Evolutionary conservation across 1,140 invertebrate genomes (phyloP).

Genomic region (Choristoneura fumiferana): DNA sequence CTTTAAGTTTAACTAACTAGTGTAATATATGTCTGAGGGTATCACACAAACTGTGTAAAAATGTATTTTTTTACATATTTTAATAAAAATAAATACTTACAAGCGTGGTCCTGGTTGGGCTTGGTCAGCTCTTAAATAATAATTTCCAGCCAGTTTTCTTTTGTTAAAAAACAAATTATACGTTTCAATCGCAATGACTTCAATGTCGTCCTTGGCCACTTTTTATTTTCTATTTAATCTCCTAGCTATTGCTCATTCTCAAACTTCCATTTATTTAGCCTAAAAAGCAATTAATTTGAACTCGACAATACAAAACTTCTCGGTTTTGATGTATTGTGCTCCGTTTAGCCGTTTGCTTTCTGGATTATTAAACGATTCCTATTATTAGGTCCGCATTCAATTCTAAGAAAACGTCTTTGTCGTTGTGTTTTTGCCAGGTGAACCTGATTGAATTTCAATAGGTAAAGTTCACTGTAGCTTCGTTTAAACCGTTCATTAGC

Average conservation of each 20-base stretch:
- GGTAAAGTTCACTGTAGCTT: neutral
- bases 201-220: neutral
- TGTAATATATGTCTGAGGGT: neutral
- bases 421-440: neutral
- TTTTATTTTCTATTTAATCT: neutral
- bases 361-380: slow-evolving; percentile 65
- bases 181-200: no score
- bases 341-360: slow-evolving; percentile 63
- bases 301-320: slow-evolving; percentile 66
- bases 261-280: slow-evolving; percentile 38
- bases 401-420: slow-evolving; percentile 21
- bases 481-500: slow-evolving; percentile 5
- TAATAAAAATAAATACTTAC: no score
- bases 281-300: slow-evolving; percentile 64
- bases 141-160: no score
- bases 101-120: no score
- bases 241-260: slow-evolving; percentile 20
- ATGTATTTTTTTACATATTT: no score
- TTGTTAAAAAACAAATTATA: no score
- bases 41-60: neutral
- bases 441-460: neutral
- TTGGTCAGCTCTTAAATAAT: no score
- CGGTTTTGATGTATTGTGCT: slow-evolving; percentile 62
- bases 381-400: slow-evolving; percentile 64
- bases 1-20: neutral